Evolutionary conservation across 2,113 vertebrate species (phyloP), one percentile per base, ranked within the genome.

Genomic region (Phoxinus phoxinus): DNA sequence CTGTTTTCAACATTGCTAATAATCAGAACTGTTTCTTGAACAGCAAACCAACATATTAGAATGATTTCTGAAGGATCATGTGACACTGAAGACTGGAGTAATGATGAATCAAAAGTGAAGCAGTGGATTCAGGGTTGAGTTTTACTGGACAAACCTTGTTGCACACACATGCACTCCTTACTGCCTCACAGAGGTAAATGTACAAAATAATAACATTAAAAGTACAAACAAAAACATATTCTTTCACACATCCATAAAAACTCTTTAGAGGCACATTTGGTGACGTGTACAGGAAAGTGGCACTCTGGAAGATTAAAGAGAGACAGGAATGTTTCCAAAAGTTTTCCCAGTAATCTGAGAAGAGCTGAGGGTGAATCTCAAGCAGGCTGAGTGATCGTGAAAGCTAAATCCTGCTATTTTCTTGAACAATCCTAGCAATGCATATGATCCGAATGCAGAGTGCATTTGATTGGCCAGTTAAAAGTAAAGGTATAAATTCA

Each of bases 171-270:
- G 51, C 32, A 37, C 4, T 58, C 32, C 30, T 65, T 41, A 80
- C n/a, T 30, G 59, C 78, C 78, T 81, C 78, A 81, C 79, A 81
- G 79, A 81, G 61, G 79, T 81, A n/a, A 69, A 67, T 13, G 61
- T 81, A 51, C 25, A 67, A 81, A 78, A 67, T 19, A 41, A 80
- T 19, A 25, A 6, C 61, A 44, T 65, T 65, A 13, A 30, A 32
- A 81, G 30, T 53, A 80, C 77, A 80, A 59, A 46, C 10, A 27
- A 61, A 56, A 48, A 48, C 3, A 0, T 41, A 12, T 30, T 41
- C 76, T 61, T 81, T 46, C 58, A 81, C 11, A n/a, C 67, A 58
- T 58, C 23, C 23, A 58, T 71, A 3, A 83, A 56, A 56, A 58
- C 81, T 32, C 79, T 56, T 69, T 58, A n/a, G 25, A 82, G 80